A percentile compares a stretch with the other conserved stretches of the same genome.
Evolutionary conservation across 2,888 invertebrate genomes (phyloP).

Genomic region (Stenotaenia linearis): DNA sequence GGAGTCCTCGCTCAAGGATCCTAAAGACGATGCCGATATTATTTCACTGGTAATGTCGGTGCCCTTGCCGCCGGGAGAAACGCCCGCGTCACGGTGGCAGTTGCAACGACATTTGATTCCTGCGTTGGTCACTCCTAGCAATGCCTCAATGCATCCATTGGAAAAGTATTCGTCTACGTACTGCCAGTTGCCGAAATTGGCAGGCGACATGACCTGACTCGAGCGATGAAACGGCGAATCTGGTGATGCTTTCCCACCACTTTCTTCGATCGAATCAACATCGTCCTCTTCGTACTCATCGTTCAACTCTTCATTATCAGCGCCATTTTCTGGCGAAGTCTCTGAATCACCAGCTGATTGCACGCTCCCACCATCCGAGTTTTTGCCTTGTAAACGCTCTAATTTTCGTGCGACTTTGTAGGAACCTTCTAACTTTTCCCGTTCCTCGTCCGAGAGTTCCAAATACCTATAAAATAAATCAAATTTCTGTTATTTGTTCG

Average conservation of each 20-base stretch:
- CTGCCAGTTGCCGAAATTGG: not conserved
- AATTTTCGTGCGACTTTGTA: constrained; percentile 88
- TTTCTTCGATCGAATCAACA: constrained; percentile 37
- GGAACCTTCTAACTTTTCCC: constrained; percentile 81
- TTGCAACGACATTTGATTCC: constrained; percentile 38
- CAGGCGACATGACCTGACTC: constrained; percentile 2
- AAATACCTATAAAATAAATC: too few relatives aligned
- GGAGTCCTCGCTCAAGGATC: not conserved
- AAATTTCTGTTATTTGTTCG: too few relatives aligned
- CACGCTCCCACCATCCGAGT: constrained; percentile 36
- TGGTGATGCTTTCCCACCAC: constrained; percentile 29
- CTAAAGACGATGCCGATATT: not conserved
- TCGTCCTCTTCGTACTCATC: constrained; percentile 56
- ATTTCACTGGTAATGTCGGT: not conserved
- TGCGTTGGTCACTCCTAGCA: not conserved
- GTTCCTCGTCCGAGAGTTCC: constrained; percentile 85
- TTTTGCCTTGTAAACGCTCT: constrained; percentile 69
- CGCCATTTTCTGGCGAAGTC: constrained; percentile 37
- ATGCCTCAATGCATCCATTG: not conserved
- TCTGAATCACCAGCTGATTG: constrained; percentile 39
- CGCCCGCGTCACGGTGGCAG: constrained; percentile 36
- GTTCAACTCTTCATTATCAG: constrained; percentile 40
- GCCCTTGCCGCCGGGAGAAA: not conserved
- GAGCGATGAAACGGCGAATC: not conserved
- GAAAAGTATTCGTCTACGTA: constrained; percentile 21